A percentile compares a stretch with the other conserved stretches of the same genome.
Conservation (phyloP, 2,113 vertebrate genomes). For the Equus quagga region DNA sequence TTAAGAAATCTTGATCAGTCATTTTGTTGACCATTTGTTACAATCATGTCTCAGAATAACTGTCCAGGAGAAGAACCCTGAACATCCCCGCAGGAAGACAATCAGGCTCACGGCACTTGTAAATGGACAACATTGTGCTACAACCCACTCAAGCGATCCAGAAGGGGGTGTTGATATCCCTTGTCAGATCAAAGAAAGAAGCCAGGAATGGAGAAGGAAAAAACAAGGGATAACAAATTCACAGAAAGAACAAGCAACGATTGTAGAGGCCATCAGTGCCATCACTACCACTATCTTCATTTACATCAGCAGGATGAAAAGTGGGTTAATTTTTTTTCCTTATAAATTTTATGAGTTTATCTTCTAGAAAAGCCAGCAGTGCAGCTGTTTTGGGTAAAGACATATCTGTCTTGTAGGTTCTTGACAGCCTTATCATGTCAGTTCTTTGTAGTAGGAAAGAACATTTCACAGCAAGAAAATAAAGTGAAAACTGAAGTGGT, state of each 20-base stretch:
- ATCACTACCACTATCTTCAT: slow-evolving; percentile 51
- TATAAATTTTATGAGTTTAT: slow-evolving; percentile 77
- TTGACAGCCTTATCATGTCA: slow-evolving; percentile 87
- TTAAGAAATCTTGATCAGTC: slow-evolving; percentile 13
- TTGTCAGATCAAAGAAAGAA: slow-evolving; percentile 75
- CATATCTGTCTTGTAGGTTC: slow-evolving; percentile 84
- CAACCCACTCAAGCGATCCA: slow-evolving; percentile 65
- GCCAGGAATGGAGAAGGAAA: slow-evolving; percentile 43
- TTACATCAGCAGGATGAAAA: slow-evolving; percentile 49
- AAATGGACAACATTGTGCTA: slow-evolving; percentile 47
- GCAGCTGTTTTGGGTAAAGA: slow-evolving; percentile 83
- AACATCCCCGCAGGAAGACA: slow-evolving; percentile 58
- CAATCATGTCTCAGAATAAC: background rate
- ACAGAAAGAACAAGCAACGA: background rate
- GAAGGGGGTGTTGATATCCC: slow-evolving; percentile 65
- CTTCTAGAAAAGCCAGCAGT: slow-evolving; percentile 71
- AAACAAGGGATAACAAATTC: slow-evolving; percentile 49
- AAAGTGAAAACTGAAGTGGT: slow-evolving; percentile 83
- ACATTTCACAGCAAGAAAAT: slow-evolving; percentile 83
- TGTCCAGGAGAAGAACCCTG: slow-evolving; percentile 29
- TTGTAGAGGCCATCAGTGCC: background rate
- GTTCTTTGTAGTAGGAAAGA: slow-evolving; percentile 83
- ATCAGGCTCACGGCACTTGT: slow-evolving; percentile 22
- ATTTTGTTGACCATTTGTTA: background rate
- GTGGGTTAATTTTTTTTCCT: slow-evolving; percentile 75